Evolutionary conservation across 2,797 vertebrate species (phyloP).

Genomic region (Notoglanidium macrostoma): DNA sequence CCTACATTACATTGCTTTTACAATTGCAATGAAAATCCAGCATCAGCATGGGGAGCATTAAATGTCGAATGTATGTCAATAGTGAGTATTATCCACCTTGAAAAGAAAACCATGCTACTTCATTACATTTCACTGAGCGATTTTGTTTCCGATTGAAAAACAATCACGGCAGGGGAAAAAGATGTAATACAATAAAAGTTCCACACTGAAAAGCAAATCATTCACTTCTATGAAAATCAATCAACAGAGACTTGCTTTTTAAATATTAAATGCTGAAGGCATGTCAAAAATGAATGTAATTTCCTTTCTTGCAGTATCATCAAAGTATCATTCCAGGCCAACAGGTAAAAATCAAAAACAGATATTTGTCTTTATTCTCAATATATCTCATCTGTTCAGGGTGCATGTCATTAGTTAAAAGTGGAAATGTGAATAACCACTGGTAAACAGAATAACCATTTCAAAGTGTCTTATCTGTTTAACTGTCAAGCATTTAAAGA

Average conservation of each 20-base stretch:
- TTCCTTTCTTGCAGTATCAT: not conserved
- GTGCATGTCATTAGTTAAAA: too few species aligned
- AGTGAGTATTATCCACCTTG: not conserved
- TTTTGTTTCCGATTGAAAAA: too few species aligned
- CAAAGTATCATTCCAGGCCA: not conserved
- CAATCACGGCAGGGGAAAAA: not conserved
- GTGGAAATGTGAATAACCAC: too few species aligned
- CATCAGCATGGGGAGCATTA: not conserved
- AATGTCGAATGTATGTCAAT: not conserved
- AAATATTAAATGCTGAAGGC: not conserved
- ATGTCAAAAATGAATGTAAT: slow-evolving; percentile 5
- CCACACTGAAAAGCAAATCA: not conserved
- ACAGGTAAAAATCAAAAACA: not conserved
- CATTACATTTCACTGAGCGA: not conserved
- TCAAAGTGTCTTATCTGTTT: too few species aligned
- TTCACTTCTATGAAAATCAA: too few species aligned
- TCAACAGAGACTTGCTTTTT: not conserved
- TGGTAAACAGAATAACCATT: too few species aligned
- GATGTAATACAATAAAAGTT: not conserved
- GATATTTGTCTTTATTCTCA: too few species aligned
- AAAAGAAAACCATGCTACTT: not conserved
- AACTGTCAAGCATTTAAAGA: too few species aligned
- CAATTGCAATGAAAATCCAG: not conserved
- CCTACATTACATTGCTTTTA: not conserved
- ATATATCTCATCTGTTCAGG: too few species aligned